A percentile compares a stretch with the other conserved stretches of the same genome.
phyloP scores from a whole-genome alignment of 1,140 invertebrate species.

The Drosophila serrata region DNA sequence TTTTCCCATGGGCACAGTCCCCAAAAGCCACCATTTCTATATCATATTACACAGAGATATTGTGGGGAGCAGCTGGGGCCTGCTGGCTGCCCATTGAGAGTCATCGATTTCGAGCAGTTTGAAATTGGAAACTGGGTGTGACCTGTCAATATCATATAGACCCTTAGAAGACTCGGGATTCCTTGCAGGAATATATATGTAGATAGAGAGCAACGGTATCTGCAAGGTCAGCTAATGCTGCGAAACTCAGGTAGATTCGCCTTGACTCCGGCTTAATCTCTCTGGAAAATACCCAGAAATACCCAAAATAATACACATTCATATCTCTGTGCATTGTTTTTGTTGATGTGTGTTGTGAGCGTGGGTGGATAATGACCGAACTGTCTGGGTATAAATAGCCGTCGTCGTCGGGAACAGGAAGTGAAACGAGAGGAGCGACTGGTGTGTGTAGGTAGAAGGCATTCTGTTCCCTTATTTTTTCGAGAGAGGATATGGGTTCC shows the following conservation, averaged over 20 bases:
- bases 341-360: constrained; percentile 9
- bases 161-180: constrained; percentile 12
- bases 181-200: not conserved
- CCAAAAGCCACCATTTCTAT: constrained; percentile 20
- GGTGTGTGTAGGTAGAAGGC: constrained; percentile 31
- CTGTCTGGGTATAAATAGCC: constrained; percentile 68
- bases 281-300: constrained; percentile 54
- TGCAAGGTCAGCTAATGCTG: constrained; percentile 32
- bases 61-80: constrained; percentile 47
- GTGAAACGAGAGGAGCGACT: constrained; percentile 58
- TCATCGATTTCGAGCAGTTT: constrained; percentile 47
- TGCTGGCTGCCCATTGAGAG: constrained; percentile 50
- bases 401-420: constrained; percentile 51
- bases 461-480: constrained; percentile 7
- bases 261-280: constrained; percentile 68
- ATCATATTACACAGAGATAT: constrained; percentile 36
- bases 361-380: constrained; percentile 51
- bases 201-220: constrained; percentile 38
- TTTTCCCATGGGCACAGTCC: constrained; percentile 21
- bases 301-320: constrained; percentile 44
- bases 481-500: constrained; percentile 22
- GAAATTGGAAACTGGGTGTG: constrained; percentile 56
- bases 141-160: constrained; percentile 2
- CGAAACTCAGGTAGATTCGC: constrained; percentile 67
- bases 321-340: not conserved